Base-by-base conservation (phyloP, 2,888 invertebrate species). In the Steromphala cineraria region DNA sequence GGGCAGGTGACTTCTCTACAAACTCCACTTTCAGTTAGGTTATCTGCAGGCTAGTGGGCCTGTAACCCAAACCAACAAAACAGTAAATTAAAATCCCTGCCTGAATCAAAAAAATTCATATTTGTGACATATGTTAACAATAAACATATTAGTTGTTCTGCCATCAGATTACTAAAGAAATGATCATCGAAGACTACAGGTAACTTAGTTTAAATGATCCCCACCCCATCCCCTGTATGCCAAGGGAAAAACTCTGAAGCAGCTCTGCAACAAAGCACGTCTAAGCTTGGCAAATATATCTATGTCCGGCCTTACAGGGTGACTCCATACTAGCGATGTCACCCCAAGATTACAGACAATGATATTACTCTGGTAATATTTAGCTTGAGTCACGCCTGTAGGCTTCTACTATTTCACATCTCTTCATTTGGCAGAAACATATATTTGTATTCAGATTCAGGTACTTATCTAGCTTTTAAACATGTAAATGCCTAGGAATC, bases 141-240 rank as follows among this genome's bases (percentile, higher is more conserved):
- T 53, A 1, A 28, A 28, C 19, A 76, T n/a, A n/a, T 8, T 53
- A 24, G n/a, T 46, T n/a, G 2, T 7, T 62, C 46, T 81, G 85
- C 84, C 89, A 89, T 92, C 92, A 91, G 91, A 92, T 92, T 92
- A 92, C 91, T 90, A 92, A 92, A 92, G 90, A 89, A 75, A 76
- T 31, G 52, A 28, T 81, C 83, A 84, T 80, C 31, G 78, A 80
- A 77, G 75, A 74, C 53, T 81, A 55, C 28, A 46, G 74, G 78
- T 7, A n/a, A n/a, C 40, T 28, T 17, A 1, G 13, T 10, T 5
- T 21, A 53, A 5, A 40, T 15, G 0, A 17, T 75, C 52, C 17
- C 24, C 28, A 76, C 55, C 24, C 79, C 79, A 62, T 53, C 13
- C 77, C 77, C 46, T 67, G 75, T 75, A 8, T 36, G 36, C 76